Percentiles rank a stretch among this genome's conserved stretches.
Evolutionary conservation across 2,888 invertebrate species (phyloP).

Genomic region (Dryomyza anilis): DNA sequence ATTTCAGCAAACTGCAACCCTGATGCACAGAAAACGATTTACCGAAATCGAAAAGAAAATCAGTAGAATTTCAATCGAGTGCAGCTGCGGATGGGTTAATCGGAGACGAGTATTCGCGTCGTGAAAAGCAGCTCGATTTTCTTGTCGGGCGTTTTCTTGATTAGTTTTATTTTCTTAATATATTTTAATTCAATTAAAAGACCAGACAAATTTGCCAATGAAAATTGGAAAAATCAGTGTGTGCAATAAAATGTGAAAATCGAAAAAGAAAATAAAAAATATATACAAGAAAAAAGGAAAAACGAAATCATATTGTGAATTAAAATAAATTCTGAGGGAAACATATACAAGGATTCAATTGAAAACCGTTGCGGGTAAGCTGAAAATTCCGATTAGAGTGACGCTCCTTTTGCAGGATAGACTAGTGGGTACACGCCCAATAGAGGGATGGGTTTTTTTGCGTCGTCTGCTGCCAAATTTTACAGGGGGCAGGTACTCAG

Average conservation of each 20-base stretch:
- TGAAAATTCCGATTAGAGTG: too few species aligned
- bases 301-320: background rate
- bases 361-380: too few species aligned
- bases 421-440: background rate
- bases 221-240: background rate
- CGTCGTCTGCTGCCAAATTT: background rate
- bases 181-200: constrained; percentile 19
- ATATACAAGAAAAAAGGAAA: background rate
- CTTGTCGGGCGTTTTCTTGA: constrained; percentile 8
- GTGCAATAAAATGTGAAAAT: background rate
- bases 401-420: background rate
- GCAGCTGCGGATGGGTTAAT: background rate
- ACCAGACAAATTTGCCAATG: background rate
- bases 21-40: too few species aligned
- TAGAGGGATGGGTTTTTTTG: background rate
- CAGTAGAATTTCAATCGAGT: constrained; percentile 9
- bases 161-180: constrained; percentile 6
- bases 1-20: too few species aligned
- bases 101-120: background rate
- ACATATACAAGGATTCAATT: background rate
- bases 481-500: background rate
- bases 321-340: background rate
- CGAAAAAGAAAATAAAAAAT: background rate
- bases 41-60: too few species aligned
- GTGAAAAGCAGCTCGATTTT: constrained; percentile 14